phyloP scores from a whole-genome alignment of 2,888 invertebrate species.

The Bombyx huttoni region DNA sequence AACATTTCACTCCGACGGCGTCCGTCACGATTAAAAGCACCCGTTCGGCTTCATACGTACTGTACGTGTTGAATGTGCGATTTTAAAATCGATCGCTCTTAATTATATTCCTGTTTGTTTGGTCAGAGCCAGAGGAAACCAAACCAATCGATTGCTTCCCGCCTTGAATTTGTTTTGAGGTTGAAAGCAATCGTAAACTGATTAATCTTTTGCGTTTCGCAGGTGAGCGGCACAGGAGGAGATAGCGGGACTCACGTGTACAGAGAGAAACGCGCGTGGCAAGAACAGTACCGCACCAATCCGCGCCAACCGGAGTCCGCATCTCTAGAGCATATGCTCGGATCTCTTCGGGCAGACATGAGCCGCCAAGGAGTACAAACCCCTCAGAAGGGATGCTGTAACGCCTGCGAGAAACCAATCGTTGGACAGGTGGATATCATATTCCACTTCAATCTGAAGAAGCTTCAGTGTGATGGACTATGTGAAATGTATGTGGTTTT shows the following conservation, averaged over 20 bases:
- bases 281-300: constrained; percentile 68
- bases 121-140: constrained; percentile 1
- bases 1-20: constrained; percentile 65
- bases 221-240: constrained; percentile 57
- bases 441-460: constrained; percentile 4
- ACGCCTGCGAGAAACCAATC: constrained; percentile 98
- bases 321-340: constrained; percentile 87
- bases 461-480: constrained; percentile 10
- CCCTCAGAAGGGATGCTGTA: constrained; percentile 99
- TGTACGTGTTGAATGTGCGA: constrained; percentile 32
- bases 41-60: constrained; percentile 39
- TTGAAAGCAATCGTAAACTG: not conserved
- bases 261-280: constrained; percentile 73
- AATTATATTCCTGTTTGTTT: constrained; percentile 7
- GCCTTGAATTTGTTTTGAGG: constrained; percentile 1
- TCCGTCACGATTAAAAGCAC: constrained; percentile 52
- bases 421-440: constrained; percentile 85
- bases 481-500: constrained; percentile 22
- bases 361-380: constrained; percentile 98
- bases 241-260: constrained; percentile 75
- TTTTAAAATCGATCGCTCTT: constrained; percentile 22
- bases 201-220: constrained; percentile 9
- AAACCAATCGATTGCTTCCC: constrained; percentile 7
- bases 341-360: constrained; percentile 96
- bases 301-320: constrained; percentile 71